Evolutionary conservation across 2,113 vertebrate genomes (phyloP).

Genomic region (Rhineura floridana): DNA sequence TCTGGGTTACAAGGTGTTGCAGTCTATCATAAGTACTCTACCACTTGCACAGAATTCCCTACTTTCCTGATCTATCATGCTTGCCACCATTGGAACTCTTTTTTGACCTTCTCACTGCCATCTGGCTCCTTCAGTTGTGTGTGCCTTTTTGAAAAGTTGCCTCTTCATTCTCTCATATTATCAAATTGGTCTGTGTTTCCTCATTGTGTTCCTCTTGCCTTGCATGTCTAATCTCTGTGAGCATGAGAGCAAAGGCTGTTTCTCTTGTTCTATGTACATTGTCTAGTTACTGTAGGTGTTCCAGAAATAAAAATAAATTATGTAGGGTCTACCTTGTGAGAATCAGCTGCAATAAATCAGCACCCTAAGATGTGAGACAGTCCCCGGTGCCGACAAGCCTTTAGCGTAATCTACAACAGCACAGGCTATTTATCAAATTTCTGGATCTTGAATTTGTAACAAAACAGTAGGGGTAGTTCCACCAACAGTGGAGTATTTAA

Average conservation of each 20-base stretch:
- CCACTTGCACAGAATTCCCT: not conserved
- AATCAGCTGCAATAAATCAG: not conserved
- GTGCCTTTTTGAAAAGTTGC: not conserved
- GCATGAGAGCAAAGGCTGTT: not conserved
- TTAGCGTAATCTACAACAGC: not conserved
- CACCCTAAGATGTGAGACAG: not conserved
- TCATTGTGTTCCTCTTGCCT: not conserved
- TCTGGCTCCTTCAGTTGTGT: not conserved
- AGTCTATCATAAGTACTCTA: not conserved
- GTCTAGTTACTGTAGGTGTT: not conserved
- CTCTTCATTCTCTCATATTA: not conserved
- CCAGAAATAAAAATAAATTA: not conserved
- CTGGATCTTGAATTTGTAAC: not conserved
- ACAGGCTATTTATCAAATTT: not conserved
- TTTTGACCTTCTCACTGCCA: not conserved
- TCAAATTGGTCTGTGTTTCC: not conserved
- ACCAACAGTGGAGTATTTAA: not conserved
- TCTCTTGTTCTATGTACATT: not conserved
- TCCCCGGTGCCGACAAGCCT: no score
- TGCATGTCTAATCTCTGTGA: not conserved
- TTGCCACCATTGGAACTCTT: not conserved
- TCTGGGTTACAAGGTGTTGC: not conserved
- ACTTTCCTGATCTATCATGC: not conserved
- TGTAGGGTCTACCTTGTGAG: not conserved
- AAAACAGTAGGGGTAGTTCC: not conserved